Evolutionary conservation across 2,113 vertebrate species (phyloP), one percentile per base, ranked within the genome.

Genomic region (Bagarius yarrelli): DNA sequence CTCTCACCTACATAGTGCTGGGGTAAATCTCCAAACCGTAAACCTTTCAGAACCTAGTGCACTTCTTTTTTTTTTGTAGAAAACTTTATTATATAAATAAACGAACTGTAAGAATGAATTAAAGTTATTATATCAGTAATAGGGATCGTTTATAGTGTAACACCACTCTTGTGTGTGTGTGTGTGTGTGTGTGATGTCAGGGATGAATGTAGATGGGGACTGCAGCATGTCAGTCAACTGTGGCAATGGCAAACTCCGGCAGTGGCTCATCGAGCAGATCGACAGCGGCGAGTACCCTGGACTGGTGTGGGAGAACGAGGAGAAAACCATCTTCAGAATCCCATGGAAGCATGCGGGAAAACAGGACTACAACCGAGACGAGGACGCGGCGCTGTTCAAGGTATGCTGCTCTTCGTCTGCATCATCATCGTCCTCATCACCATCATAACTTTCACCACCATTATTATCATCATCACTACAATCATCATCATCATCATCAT

Each of bases 241-340:
- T 3, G 97, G 97, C 88, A 99, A 98, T 40, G 98, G 97, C 83
- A 99, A 99, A 81, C 95, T 99, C 88, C 94, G 98, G 57, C 98
- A 99, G 92, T 99, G 97, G 98, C 92, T 99, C 86, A 99, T 99
- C 1, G 97, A 99, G 81, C 98, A 99, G 92, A 99, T 99, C 84
- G 95, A 99, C 93, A 98, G 98, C 25, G 89, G 91, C 86, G 94
- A 94, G 81, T 99, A 99, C 90, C 91, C 95, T 0, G 98, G 97
- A 59, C 91, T 99, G 84, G 93, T 99, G 86, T 99, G 98, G 98
- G 98, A 99, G 89, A 98, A 95, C 14, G 95, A 96, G 0, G 96
- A 98, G 83, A 98, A 96, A 89, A 95, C 87, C 90, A 94, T 99
- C 89, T 99, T 99, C 86, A 95, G 97, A 89, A 98, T 99, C 88